These are phyloP conservation scores for Drosophila anomalata DNA, from an alignment of 2,888 invertebrate genomes.

Conservation along the genomic window DNA sequence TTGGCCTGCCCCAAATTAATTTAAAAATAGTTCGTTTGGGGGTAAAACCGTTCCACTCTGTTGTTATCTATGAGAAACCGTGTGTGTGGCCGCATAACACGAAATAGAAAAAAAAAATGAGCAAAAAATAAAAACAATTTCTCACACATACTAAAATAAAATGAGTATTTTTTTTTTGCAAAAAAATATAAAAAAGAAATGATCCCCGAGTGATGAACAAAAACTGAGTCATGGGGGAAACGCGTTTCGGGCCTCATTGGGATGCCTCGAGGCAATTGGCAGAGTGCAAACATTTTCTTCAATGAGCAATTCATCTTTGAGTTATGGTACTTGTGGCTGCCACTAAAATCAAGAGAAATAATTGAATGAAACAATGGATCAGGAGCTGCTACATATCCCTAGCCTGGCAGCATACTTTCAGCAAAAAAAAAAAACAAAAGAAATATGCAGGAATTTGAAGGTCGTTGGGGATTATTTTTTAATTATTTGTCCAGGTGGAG, in stretches of 20 bases:
- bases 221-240: slow-evolving; percentile 63
- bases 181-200: slow-evolving; percentile 15
- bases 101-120: slow-evolving; percentile 11
- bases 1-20: slow-evolving; percentile 74
- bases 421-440: slow-evolving; percentile 5
- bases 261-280: slow-evolving; percentile 43
- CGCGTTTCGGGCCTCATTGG: slow-evolving; percentile 29
- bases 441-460: slow-evolving; percentile 34
- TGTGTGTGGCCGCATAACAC: slow-evolving; percentile 26
- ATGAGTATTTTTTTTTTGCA: slow-evolving; percentile 28
- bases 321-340: slow-evolving; percentile 55
- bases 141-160: slow-evolving; percentile 14
- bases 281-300: slow-evolving; percentile 48
- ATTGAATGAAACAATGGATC: slow-evolving; percentile 21
- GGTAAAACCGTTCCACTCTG: slow-evolving; percentile 49
- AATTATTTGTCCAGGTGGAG: slow-evolving; percentile 22
- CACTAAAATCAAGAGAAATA: slow-evolving; percentile 28
- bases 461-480: slow-evolving; percentile 7
- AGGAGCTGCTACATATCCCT: slow-evolving; percentile 21
- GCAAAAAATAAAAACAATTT: slow-evolving; percentile 14
- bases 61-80: slow-evolving; percentile 59
- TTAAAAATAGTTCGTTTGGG: slow-evolving; percentile 65
- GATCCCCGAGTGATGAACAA: slow-evolving; percentile 2
- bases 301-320: slow-evolving; percentile 56
- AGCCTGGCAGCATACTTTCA: slow-evolving; percentile 16